Base-by-base conservation (phyloP, 2,113 vertebrate genomes). In the Hylia prasina region DNA sequence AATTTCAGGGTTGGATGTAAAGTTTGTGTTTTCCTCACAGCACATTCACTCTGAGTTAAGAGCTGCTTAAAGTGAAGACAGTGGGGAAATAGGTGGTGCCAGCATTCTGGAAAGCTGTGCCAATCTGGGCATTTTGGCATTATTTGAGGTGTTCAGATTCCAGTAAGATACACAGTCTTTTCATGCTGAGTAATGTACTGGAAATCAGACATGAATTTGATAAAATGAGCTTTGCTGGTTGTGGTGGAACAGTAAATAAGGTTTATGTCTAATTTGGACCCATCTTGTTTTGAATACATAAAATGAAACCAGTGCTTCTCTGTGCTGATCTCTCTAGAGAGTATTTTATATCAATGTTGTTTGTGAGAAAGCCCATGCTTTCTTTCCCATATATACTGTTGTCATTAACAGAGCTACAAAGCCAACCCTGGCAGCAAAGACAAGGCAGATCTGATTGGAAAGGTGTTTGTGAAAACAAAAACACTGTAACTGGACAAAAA, bases 131-230 rank as follows among this genome's bases (percentile, higher is more conserved):
- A 66, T 78, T 93, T 63, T 58, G 72, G 65, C 69, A 82, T 87
- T 82, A 77, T 58, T 81, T 94, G 64, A 72, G 45, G 17, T 94
- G 45, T 42, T 94, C 39, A 37, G 58, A 70, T 58, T 89, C 42
- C 64, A 91, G 17, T 53, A 58, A 89, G n/a, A 44, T 48, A 73
- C 42, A 78, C 3, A 1, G 56, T 75, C 65, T 87, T 78, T 89
- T 96, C 28, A 35, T 75, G 60, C 44, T 75, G 77, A 39, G 51
- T 87, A 87, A 93, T 51, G 51, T 57, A 63, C 70, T 78, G 61
- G 77, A 93, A 94, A 93, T 82, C 78, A 82, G 71, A 94, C 84
- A 84, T 73, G 45, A 81, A 92, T 68, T 50, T 77, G 71, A 92
- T 78, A 58, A 35, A 85, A 85, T 75, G 51, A 42, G 30, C 60